Base-by-base conservation (phyloP, 1,140 invertebrate genomes). In the Dendroctonus ponderosae region DNA sequence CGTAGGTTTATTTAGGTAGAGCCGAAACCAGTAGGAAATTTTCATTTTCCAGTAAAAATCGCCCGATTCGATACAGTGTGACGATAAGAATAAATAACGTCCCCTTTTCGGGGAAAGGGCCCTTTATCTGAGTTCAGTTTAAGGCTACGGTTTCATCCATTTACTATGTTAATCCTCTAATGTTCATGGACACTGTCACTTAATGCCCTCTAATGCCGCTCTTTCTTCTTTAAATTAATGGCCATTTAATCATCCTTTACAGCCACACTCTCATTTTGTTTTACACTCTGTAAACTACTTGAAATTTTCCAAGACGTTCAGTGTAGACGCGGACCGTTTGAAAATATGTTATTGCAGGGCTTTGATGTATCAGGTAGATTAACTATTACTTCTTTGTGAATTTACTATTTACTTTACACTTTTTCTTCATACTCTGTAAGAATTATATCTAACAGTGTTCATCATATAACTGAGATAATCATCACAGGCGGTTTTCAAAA, bases 1-100 rank as follows among this genome's bases (percentile, higher is more conserved):
- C 54, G 65, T 68, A 72, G 63, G 68, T 70, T 70, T 70, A 57
- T 66, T 58, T 65, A 72, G 69, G 62, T 69, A 69, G 57, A 64
- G 66, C 61, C 50, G 48, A 56, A 66, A 72, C 66, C 71, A 65
- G 67, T 67, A 42, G 38, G 71, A 73, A 71, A 73, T 67, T 72
- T 73, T 71, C 69, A 73, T 70, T 73, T 69, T 71, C 60, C 42
- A 39, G 62, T 48, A 63, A 70, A 72, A 73, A 71, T 70, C 69
- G 69, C 66, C 51, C 70, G 62, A 70, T 69, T 67, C 71, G 69
- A 72, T 72, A 73, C 72, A 73, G 70, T 57, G 66, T 68, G 70
- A 68, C 67, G 72, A 73, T 73, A 73, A 73, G 72, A 73, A 73
- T 73, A 73, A 73, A 73, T 73, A 73, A 73, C 66, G 70, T 66